phyloP scores from a whole-genome alignment of 2,113 vertebrate genomes.

The Burhinus oedicnemus region DNA sequence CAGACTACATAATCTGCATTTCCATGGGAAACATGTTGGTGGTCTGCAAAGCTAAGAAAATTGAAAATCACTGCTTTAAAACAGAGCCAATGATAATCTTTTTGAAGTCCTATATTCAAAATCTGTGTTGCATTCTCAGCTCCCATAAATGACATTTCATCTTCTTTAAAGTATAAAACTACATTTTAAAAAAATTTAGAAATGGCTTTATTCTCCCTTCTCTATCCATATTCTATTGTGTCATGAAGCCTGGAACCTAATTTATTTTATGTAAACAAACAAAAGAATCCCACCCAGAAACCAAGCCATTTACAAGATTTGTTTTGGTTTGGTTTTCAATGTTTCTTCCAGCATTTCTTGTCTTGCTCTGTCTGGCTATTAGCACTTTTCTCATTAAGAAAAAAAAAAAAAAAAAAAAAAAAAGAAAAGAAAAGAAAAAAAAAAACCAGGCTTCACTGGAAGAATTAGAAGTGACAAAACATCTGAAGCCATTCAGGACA shows the following conservation, averaged over 20 bases:
- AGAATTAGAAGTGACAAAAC: background rate
- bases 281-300: conserved; percentile 58
- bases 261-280: conserved; percentile 42
- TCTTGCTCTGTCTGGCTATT: background rate
- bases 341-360: conserved; percentile 31
- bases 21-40: conserved; percentile 53
- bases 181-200: background rate
- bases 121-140: conserved; percentile 47
- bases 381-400: background rate
- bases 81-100: conserved; percentile 14
- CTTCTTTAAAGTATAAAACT: conserved; percentile 16
- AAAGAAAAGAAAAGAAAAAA: rapidly evolving
- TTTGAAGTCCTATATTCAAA: conserved; percentile 53
- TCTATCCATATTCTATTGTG: conserved; percentile 26
- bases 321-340: background rate
- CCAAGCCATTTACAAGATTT: conserved; percentile 1
- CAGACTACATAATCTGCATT: background rate
- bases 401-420: background rate
- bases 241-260: background rate
- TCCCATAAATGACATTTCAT: conserved; percentile 41
- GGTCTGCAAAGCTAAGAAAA: conserved; percentile 46
- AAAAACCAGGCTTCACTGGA: background rate
- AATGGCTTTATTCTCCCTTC: conserved; percentile 23
- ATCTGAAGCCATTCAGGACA: background rate
- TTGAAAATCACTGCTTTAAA: conserved; percentile 33